A percentile compares a stretch with the other conserved stretches of the same genome.
These are phyloP conservation scores for Myotis vivesi DNA, from an alignment of 2,797 vertebrate species.

Conservation along the genomic window DNA sequence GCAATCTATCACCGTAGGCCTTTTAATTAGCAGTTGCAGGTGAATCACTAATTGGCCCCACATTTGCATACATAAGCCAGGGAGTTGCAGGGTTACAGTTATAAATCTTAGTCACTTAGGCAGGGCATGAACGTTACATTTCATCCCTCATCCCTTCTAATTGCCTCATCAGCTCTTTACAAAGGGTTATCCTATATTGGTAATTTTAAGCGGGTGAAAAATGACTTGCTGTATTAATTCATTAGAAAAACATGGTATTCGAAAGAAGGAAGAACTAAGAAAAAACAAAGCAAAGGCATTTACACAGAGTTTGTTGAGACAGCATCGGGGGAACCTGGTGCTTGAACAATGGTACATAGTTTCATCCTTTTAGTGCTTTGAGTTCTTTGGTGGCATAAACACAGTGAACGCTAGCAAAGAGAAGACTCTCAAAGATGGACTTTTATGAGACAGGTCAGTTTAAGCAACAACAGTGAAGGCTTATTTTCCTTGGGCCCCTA, in stretches of 20 bases:
- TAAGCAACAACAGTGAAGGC: neutral
- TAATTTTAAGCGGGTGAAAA: constrained; percentile 41
- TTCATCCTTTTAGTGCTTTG: neutral
- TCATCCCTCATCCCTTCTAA: constrained; percentile 28
- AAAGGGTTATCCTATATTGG: neutral
- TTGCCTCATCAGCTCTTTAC: constrained; percentile 27
- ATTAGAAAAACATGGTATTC: neutral
- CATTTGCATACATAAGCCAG: constrained; percentile 65
- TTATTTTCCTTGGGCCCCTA: neutral
- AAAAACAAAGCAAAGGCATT: constrained; percentile 23
- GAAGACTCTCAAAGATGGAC: neutral
- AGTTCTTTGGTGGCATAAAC: neutral
- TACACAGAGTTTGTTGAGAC: neutral
- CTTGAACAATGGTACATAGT: neutral
- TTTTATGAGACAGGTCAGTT: neutral
- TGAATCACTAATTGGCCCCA: constrained; percentile 71
- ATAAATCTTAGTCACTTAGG: constrained; percentile 63
- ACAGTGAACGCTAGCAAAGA: neutral
- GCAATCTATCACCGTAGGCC: constrained; percentile 49
- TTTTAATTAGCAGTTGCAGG: constrained; percentile 75
- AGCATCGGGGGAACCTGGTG: neutral
- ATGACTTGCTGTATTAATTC: constrained; percentile 25
- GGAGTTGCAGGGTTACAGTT: constrained; percentile 47
- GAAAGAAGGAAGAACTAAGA: constrained; percentile 1
- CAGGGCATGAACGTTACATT: neutral